Evolutionary conservation across 2,113 vertebrate species (phyloP), one percentile per base, ranked within the genome.

Genomic region (Poeciliopsis turrubarensis): DNA sequence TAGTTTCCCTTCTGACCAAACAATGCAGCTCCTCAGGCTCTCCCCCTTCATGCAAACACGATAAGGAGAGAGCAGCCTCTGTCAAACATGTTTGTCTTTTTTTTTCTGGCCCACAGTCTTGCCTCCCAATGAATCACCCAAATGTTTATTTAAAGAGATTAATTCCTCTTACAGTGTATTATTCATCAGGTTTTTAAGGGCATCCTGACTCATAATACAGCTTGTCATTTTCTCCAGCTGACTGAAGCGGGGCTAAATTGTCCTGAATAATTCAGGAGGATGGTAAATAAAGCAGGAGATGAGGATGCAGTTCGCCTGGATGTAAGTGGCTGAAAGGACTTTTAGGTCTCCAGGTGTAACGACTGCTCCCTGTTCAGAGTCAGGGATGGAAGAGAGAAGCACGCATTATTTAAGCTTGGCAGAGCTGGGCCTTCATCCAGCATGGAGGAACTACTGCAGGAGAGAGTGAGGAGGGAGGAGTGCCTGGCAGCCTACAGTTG

Each of bases 231-330:
- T 79, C 80, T 90, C 70, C 84, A 67, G 37, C 85, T 87, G 89
- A 92, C 87, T 93, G 90, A 90, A 90, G 85, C 86, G 57, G 60
- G 37, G 77, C 88, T 93, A 93, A 94, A 93, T 92, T 86, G 87
- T 77, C 70, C 86, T 94, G 86, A 93, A 94, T 93, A 90, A 93
- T 94, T 92, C 85, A 94, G 73, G 26, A n/a, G 22, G 60, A 57
- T 78, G 72, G 90, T 91, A 89, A 92, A 93, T 93, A 92, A 92
- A 93, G 89, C 86, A 93, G 83, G 75, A 91, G 85, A 80, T 61
- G 70, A 76, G 78, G 78, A 86, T 72, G 73, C 77, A 62, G 25
- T 82, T 83, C 65, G 68, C 72, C 65, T 79, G 75, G 70, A 87
- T 87, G 77, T 80, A 91, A 78, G 72, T 65, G 78, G 77, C 77